Evolutionary conservation across 2,888 invertebrate species (phyloP).

Genomic region (Tribolium freemani): DNA sequence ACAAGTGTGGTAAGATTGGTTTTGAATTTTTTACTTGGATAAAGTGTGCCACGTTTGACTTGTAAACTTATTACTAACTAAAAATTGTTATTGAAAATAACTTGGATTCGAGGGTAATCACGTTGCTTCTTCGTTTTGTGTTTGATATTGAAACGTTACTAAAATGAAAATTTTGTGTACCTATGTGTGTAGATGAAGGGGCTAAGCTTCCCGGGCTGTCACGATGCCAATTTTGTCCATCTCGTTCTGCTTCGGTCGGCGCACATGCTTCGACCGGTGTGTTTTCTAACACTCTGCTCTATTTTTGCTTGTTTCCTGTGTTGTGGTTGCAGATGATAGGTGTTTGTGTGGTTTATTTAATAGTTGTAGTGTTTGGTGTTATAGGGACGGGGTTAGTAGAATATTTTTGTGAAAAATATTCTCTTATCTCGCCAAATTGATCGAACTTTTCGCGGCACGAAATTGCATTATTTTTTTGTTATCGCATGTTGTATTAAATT

Average conservation of each 20-base stretch:
- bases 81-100: conserved; percentile 21
- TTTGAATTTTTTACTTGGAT: neutral
- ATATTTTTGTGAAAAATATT: too few species aligned
- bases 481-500: too few species aligned
- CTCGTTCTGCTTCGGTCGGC: conserved; percentile 97
- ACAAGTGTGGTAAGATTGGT: conserved; percentile 83
- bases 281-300: conserved; percentile 68
- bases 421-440: too few species aligned
- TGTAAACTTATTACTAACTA: conserved; percentile 17
- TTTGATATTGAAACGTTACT: conserved; percentile 14
- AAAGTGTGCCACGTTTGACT: conserved; percentile 20
- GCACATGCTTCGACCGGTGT: conserved; percentile 97
- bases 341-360: neutral
- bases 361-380: conserved; percentile 9
- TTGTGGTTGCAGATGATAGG: conserved; percentile 25
- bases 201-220: conserved; percentile 95
- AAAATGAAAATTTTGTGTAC: conserved; percentile 45
- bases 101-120: conserved; percentile 39
- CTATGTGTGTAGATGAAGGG: conserved; percentile 87
- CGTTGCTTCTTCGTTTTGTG: conserved; percentile 14
- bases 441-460: too few species aligned
- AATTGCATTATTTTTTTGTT: too few species aligned
- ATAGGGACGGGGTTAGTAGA: neutral
- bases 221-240: conserved; percentile 95
- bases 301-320: conserved; percentile 46